Evolutionary conservation across 2,113 vertebrate species (phyloP).

Genomic region (Lycaon pictus): DNA sequence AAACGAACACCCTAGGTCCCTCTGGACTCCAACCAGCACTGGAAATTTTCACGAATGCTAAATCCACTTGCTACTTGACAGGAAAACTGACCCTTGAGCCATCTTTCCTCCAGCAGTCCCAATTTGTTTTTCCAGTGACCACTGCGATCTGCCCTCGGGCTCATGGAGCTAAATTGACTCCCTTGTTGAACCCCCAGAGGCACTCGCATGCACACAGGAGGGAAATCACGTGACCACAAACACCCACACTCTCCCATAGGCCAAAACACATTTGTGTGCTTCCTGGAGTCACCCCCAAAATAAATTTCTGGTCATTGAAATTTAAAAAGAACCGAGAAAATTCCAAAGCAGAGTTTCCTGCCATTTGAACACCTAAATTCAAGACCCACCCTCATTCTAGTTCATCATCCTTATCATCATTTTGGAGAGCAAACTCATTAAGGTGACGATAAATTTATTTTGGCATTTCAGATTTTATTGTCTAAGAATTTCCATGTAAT

Average conservation of each 20-base stretch:
- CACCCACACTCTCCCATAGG: not conserved
- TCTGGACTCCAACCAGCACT: conserved; percentile 63
- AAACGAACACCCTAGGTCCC: conserved; percentile 9
- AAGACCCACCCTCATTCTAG: not conserved
- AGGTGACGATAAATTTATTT: not conserved
- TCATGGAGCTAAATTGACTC: not conserved
- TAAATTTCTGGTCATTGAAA: conserved; percentile 22
- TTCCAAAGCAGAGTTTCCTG: not conserved
- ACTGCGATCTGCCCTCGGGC: conserved; percentile 5
- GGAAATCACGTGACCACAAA: not conserved
- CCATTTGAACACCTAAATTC: not conserved
- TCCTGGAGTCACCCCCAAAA: not conserved
- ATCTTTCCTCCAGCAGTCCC: conserved; percentile 71
- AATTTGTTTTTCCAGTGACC: conserved; percentile 77
- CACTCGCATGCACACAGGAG: not conserved
- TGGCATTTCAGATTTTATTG: conserved; percentile 43
- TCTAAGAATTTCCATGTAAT: conserved; percentile 40
- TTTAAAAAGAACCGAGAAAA: conserved; percentile 44
- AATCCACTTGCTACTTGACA: conserved; percentile 64
- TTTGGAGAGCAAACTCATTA: not conserved
- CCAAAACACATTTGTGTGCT: not conserved
- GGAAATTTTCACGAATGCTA: conserved; percentile 74
- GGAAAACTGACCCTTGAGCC: conserved; percentile 75
- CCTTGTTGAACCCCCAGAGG: conserved; percentile 36
- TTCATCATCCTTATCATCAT: not conserved